Conservation (phyloP, 64 coral and sea anemone genomes). For the Anthopleura sola region DNA sequence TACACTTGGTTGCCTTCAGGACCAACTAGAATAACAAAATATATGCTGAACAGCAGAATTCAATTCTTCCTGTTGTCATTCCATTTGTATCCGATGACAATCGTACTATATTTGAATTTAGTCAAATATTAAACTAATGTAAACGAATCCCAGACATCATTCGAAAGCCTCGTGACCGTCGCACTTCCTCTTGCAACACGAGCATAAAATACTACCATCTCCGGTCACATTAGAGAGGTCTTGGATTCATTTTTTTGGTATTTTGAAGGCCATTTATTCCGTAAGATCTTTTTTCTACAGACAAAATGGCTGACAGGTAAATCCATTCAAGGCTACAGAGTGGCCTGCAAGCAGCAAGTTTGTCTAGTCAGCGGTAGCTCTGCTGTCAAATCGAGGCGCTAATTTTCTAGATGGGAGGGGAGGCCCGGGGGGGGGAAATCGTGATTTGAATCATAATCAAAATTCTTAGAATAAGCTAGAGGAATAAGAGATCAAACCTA, state of each 20-base stretch:
- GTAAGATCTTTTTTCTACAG: neutral
- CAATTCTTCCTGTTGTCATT: neutral
- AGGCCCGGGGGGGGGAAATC: neutral
- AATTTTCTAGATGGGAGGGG: neutral
- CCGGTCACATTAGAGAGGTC: neutral
- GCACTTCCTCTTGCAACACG: neutral
- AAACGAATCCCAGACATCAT: neutral
- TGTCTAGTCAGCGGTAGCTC: neutral
- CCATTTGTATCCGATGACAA: neutral
- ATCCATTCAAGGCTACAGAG: neutral
- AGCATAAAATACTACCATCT: neutral
- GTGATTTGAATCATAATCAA: too few species aligned
- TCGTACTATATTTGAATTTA: neutral
- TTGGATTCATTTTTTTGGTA: neutral
- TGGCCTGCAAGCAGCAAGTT: neutral
- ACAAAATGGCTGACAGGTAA: slow-evolving; percentile 11
- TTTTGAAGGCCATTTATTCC: neutral
- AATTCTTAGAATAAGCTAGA: too few species aligned
- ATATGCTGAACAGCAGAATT: neutral
- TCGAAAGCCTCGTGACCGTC: neutral
- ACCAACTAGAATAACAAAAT: neutral
- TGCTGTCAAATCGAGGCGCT: neutral
- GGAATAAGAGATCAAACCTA: too few species aligned
- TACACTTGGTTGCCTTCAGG: neutral
- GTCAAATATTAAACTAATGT: neutral